A percentile compares a stretch with the other conserved stretches of the same genome.
phyloP scores from a whole-genome alignment of 2,113 vertebrate species.

The Copsychus sechellarum region DNA sequence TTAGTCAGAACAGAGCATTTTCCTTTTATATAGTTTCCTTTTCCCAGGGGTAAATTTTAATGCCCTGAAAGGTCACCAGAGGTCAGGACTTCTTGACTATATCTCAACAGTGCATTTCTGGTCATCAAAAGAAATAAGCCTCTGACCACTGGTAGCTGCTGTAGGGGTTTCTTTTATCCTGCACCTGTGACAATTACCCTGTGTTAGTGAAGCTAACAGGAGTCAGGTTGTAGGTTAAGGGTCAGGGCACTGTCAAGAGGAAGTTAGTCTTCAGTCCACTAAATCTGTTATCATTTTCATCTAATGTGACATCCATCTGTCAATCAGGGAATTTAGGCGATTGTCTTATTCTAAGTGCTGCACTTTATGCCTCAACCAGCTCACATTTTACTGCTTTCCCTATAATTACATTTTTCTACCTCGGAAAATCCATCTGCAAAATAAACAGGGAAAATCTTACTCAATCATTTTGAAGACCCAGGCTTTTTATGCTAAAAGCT shows the following conservation, averaged over 20 bases:
- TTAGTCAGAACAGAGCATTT: slow-evolving; percentile 51
- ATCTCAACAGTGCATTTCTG: slow-evolving; percentile 73
- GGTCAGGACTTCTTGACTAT: slow-evolving; percentile 71
- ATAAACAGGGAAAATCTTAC: slow-evolving; percentile 55
- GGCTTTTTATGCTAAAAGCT: slow-evolving; percentile 53
- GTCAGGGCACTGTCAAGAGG: slow-evolving; percentile 90
- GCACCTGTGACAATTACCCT: slow-evolving; percentile 86
- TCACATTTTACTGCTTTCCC: slow-evolving; percentile 64
- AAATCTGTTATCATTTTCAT: slow-evolving; percentile 93
- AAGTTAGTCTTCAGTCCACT: slow-evolving; percentile 88
- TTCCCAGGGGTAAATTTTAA: slow-evolving; percentile 66
- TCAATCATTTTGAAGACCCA: slow-evolving; percentile 32
- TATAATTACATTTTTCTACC: slow-evolving; percentile 66
- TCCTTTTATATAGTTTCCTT: slow-evolving; percentile 47
- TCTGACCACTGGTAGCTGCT: slow-evolving; percentile 72
- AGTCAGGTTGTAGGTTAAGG: slow-evolving; percentile 86
- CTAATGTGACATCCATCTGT: slow-evolving; percentile 92
- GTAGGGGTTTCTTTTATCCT: slow-evolving; percentile 80
- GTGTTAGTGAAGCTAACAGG: slow-evolving; percentile 87
- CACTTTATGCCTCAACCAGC: slow-evolving; percentile 62
- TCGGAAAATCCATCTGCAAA: slow-evolving; percentile 64
- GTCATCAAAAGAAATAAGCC: slow-evolving; percentile 75
- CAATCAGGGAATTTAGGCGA: slow-evolving; percentile 82
- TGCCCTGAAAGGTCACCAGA: slow-evolving; percentile 69
- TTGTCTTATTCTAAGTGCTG: slow-evolving; percentile 75